These are phyloP conservation scores for Hystrix brachyura DNA, from an alignment of 2,113 vertebrate species.

Conservation along the genomic window DNA sequence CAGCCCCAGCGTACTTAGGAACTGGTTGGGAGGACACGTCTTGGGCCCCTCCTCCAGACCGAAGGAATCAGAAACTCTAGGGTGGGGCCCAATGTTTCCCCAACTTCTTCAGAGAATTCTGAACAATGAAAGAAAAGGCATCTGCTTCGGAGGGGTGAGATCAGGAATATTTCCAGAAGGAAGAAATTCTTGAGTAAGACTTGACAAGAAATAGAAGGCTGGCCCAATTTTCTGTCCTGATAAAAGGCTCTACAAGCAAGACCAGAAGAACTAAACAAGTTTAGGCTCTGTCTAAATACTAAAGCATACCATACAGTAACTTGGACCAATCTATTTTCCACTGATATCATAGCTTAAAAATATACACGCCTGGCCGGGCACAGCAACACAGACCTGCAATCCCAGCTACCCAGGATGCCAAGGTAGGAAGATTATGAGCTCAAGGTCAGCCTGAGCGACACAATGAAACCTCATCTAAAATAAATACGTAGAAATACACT, in stretches of 20 bases:
- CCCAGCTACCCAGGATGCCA: not conserved
- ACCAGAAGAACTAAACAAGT: not conserved
- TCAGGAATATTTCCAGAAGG: not conserved
- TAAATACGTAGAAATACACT: not conserved
- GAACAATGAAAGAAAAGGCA: not conserved
- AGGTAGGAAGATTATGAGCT: not conserved
- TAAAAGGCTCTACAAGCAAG: not conserved
- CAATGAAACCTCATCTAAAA: not conserved
- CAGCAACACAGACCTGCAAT: not conserved
- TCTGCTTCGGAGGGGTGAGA: not conserved
- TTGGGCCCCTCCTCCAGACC: not conserved
- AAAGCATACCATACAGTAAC: not conserved
- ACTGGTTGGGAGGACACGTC: not conserved
- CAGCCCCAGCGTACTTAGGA: rapidly evolving
- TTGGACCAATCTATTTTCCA: not conserved
- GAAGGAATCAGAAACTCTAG: not conserved
- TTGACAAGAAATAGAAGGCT: constrained; percentile 7
- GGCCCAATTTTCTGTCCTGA: not conserved
- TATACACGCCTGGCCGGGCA: not conserved
- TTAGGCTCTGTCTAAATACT: not conserved
- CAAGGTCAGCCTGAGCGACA: not conserved
- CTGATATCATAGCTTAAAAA: not conserved
- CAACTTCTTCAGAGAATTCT: not conserved
- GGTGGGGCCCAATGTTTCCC: not conserved
- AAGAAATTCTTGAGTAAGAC: constrained; percentile 14